phyloP scores from a whole-genome alignment of 1,140 invertebrate species.

The Mylabris phalerata region DNA sequence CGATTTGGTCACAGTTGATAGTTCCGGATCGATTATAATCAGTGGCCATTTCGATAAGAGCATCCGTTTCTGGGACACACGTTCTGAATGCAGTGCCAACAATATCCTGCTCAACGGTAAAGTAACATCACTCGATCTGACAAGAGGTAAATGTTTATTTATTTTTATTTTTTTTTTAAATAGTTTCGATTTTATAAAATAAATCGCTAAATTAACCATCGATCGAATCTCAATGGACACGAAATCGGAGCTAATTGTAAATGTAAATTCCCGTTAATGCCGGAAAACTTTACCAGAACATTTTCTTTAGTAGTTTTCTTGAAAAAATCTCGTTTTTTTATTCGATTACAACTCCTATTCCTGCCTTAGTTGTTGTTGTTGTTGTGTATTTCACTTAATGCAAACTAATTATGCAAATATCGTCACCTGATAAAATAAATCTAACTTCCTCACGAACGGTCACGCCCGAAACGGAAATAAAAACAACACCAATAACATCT shows the following conservation, averaged over 20 bases:
- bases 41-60: constrained; percentile 97
- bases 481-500: neutral
- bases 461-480: constrained; percentile 2
- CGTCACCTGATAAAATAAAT: constrained; percentile 21
- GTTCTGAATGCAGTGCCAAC: constrained; percentile 70
- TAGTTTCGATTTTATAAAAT: neutral
- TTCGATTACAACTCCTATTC: too few species aligned
- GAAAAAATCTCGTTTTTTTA: too few species aligned
- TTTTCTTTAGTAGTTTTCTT: too few species aligned
- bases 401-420: constrained; percentile 21
- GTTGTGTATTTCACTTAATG: neutral
- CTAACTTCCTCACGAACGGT: constrained; percentile 1
- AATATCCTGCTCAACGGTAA: constrained; percentile 86
- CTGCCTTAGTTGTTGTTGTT: too few species aligned
- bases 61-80: constrained; percentile 93
- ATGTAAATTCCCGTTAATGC: constrained; percentile 11
- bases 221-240: neutral
- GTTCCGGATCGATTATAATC: constrained; percentile 85
- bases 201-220: neutral
- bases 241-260: constrained; percentile 7
- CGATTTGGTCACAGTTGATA: constrained; percentile 85
- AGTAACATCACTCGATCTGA: constrained; percentile 91
- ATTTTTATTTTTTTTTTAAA: neutral
- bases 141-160: constrained; percentile 63
- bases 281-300: constrained; percentile 1